Evolutionary conservation across 1,140 invertebrate genomes (phyloP).

Genomic region (Trachelipus rathkii): DNA sequence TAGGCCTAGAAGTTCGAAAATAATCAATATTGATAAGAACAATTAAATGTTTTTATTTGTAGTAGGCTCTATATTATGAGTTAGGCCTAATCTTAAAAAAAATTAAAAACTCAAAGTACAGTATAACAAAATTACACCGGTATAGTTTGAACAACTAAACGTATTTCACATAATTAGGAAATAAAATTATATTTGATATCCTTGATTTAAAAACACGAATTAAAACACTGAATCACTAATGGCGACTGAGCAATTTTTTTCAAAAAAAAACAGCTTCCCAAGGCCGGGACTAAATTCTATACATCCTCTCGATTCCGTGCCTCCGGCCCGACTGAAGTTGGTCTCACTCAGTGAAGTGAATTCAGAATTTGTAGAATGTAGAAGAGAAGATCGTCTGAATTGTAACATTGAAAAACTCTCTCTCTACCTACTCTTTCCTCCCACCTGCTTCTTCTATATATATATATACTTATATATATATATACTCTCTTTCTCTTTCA

Average conservation of each 20-base stretch:
- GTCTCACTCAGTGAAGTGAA: background rate
- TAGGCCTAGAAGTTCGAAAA: too few species aligned
- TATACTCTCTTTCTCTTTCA: too few species aligned
- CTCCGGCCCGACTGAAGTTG: background rate
- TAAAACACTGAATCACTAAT: background rate
- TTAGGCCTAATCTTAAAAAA: background rate
- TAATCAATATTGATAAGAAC: too few species aligned
- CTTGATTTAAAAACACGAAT: too few species aligned
- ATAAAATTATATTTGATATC: too few species aligned
- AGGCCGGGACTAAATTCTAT: background rate
- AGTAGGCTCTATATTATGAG: too few species aligned
- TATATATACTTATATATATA: too few species aligned
- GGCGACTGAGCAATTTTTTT: background rate
- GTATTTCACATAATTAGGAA: too few species aligned
- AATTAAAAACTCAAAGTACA: background rate
- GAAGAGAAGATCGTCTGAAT: background rate
- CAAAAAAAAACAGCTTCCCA: background rate
- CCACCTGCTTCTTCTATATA: background rate
- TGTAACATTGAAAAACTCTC: background rate
- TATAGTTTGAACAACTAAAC: background rate
- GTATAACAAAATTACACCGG: background rate
- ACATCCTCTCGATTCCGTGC: background rate
- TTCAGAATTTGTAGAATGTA: background rate
- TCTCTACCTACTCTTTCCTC: background rate
- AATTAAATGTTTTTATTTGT: too few species aligned